Conservation (phyloP, 2,797 vertebrate genomes). For the Acipenser transmontanus region DNA sequence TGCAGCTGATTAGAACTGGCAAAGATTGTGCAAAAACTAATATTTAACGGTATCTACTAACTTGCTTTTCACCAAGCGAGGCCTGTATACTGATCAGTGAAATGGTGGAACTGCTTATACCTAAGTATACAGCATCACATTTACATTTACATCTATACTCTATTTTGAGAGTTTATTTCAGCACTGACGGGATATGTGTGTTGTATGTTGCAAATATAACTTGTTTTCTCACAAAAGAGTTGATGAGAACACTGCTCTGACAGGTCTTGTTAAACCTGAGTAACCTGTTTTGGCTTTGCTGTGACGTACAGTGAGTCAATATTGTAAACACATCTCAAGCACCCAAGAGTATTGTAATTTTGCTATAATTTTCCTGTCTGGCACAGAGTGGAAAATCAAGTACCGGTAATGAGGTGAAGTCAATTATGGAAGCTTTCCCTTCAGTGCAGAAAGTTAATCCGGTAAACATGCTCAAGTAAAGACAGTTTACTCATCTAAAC, state of each 20-base stretch:
- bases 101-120: too few species aligned
- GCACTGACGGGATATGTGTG: constrained; percentile 2
- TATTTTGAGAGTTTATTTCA: background rate
- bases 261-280: constrained; percentile 13
- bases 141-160: background rate
- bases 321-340: background rate
- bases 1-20: too few species aligned
- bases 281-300: background rate
- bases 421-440: background rate
- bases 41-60: too few species aligned
- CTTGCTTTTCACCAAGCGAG: too few species aligned
- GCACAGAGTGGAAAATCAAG: background rate
- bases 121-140: background rate
- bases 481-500: too few species aligned
- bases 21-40: too few species aligned
- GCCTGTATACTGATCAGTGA: too few species aligned
- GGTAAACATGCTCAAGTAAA: too few species aligned
- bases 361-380: constrained; percentile 2
- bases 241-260: too few species aligned
- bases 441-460: background rate
- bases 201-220: background rate
- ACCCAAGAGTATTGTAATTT: constrained; percentile 4
- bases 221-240: too few species aligned
- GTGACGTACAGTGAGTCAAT: constrained; percentile 4
- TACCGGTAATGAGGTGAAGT: background rate